These are phyloP conservation scores for Psittacula echo DNA, from an alignment of 2,797 vertebrate genomes.

Conservation along the genomic window DNA sequence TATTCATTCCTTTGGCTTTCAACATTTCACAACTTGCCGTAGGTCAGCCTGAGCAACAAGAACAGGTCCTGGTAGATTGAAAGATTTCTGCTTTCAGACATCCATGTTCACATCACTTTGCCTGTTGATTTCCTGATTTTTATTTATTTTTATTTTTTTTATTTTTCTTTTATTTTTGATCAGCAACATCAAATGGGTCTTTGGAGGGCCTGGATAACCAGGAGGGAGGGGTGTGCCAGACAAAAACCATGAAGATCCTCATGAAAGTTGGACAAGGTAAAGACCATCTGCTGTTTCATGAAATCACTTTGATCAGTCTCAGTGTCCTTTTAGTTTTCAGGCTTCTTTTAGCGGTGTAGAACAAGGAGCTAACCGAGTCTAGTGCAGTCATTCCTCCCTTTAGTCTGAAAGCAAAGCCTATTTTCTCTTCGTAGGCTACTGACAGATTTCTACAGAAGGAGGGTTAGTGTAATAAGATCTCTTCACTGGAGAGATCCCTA, in stretches of 20 bases:
- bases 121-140: constrained; percentile 77
- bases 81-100: constrained; percentile 72
- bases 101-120: constrained; percentile 80
- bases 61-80: constrained; percentile 64
- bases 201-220: constrained; percentile 98
- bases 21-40: constrained; percentile 71
- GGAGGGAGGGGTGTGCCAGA: constrained; percentile 97
- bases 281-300: constrained; percentile 75
- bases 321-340: constrained; percentile 55
- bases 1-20: constrained; percentile 73
- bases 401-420: constrained; percentile 61
- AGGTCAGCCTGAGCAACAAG: constrained; percentile 57
- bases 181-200: constrained; percentile 98
- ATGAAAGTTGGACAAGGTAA: constrained; percentile 99
- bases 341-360: constrained; percentile 40
- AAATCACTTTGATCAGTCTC: constrained; percentile 64
- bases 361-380: not conserved
- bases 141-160: constrained; percentile 78
- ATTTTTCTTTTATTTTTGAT: constrained; percentile 77
- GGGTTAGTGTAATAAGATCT: constrained; percentile 45
- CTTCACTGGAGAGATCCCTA: constrained; percentile 55
- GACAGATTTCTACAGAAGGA: constrained; percentile 64
- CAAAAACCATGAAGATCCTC: constrained; percentile 98
- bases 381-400: constrained; percentile 32
- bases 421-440: constrained; percentile 61